Conservation (phyloP, 2,888 invertebrate species). For the Clivina fossor region DNA sequence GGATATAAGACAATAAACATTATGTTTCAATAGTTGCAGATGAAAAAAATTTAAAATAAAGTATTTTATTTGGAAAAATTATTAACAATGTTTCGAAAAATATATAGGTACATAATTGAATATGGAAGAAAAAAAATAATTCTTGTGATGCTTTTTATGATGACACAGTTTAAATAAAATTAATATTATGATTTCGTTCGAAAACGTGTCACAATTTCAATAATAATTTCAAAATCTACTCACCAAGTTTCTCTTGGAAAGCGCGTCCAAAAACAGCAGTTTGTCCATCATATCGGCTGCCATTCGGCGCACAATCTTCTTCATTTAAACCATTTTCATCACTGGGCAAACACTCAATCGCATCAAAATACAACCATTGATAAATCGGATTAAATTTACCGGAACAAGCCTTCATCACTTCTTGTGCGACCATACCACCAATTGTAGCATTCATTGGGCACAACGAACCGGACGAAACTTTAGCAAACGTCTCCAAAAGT, state of each 20-base stretch:
- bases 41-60: no score
- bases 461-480: conserved; percentile 75
- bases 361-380: conserved; percentile 96
- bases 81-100: no score
- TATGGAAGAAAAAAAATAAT: no score
- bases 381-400: conserved; percentile 93
- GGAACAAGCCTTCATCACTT: conserved; percentile 97
- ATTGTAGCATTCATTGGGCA: conserved; percentile 92
- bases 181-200: no score
- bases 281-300: conserved; percentile 84
- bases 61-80: no score
- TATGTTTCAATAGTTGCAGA: no score
- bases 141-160: no score
- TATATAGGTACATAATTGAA: no score
- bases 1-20: no score
- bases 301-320: conserved; percentile 70
- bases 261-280: conserved; percentile 88
- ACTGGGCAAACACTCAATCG: conserved; percentile 88
- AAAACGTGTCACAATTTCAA: no score
- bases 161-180: no score
- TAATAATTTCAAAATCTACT: conserved; percentile 26
- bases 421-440: conserved; percentile 97
- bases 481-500: conserved; percentile 74
- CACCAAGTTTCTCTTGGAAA: conserved; percentile 82
- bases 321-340: conserved; percentile 67